These are phyloP conservation scores for Chionomys nivalis DNA, from an alignment of 2,113 vertebrate genomes.

Conservation along the genomic window DNA sequence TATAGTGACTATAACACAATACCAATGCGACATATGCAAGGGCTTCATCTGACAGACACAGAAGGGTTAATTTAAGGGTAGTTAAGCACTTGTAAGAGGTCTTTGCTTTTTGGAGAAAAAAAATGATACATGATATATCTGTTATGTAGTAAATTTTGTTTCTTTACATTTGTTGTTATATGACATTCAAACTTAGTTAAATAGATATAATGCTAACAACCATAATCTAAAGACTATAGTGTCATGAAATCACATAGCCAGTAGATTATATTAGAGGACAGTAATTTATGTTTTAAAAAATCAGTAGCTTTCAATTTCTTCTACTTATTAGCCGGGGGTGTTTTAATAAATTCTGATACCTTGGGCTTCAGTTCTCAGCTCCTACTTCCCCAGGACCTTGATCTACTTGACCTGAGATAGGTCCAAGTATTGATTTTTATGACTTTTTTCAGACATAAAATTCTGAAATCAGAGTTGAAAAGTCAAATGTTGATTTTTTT, in stretches of 20 bases:
- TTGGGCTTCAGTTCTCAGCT: neutral
- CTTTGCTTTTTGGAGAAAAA: neutral
- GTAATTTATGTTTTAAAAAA: neutral
- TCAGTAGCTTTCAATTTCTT: neutral
- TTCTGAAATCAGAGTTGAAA: conserved; percentile 15
- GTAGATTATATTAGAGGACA: too few relatives aligned
- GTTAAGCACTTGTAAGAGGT: neutral
- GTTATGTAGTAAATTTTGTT: neutral
- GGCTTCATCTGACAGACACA: neutral
- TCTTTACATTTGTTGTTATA: conserved; percentile 8
- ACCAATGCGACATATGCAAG: neutral
- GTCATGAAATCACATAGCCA: neutral
- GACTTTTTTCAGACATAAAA: neutral
- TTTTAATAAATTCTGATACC: neutral
- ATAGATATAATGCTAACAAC: neutral
- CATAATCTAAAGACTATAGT: neutral
- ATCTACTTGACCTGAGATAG: neutral
- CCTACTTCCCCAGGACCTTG: neutral
- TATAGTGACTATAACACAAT: neutral
- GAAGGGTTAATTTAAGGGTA: neutral
- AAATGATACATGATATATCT: neutral
- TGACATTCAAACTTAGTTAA: neutral
- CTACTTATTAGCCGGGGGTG: neutral
- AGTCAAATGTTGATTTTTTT: conserved; percentile 17
- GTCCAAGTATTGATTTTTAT: neutral